phyloP scores from a whole-genome alignment of 2,888 invertebrate species.

The Sthenelais limicola region DNA sequence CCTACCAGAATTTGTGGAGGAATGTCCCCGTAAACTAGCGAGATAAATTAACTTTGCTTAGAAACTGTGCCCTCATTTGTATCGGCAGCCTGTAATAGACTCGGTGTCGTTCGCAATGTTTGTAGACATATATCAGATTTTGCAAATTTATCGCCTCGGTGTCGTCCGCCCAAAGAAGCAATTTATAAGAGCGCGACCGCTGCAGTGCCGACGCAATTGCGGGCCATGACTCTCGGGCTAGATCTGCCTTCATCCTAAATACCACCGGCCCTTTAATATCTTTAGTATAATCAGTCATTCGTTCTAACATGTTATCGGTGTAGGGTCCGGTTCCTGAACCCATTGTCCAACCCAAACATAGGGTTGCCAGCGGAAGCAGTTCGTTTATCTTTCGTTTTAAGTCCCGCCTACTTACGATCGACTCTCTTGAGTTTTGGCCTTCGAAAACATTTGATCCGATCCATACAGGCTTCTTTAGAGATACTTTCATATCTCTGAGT shows the following conservation, averaged over 20 bases:
- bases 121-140: neutral
- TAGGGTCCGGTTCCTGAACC: neutral
- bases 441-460: neutral
- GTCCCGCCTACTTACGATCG: neutral
- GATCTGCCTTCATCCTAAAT: neutral
- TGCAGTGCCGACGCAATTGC: neutral
- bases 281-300: constrained; percentile 8
- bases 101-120: neutral
- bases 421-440: neutral
- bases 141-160: neutral
- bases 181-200: neutral
- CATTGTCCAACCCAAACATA: constrained; percentile 10
- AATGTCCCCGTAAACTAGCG: no score
- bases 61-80: neutral
- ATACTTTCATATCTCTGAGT: no score
- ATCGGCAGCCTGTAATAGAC: constrained; percentile 13
- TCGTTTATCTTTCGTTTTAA: neutral
- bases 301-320: neutral
- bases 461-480: neutral
- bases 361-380: neutral
- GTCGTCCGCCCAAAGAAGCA: constrained; percentile 19
- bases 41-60: no score
- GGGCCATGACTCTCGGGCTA: constrained; percentile 9
- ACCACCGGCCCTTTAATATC: neutral
- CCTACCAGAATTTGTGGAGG: no score